Percentiles rank a stretch among this genome's conserved stretches.
phyloP scores from a whole-genome alignment of 2,888 invertebrate genomes.

The Drosophila pseudotalamancana region DNA sequence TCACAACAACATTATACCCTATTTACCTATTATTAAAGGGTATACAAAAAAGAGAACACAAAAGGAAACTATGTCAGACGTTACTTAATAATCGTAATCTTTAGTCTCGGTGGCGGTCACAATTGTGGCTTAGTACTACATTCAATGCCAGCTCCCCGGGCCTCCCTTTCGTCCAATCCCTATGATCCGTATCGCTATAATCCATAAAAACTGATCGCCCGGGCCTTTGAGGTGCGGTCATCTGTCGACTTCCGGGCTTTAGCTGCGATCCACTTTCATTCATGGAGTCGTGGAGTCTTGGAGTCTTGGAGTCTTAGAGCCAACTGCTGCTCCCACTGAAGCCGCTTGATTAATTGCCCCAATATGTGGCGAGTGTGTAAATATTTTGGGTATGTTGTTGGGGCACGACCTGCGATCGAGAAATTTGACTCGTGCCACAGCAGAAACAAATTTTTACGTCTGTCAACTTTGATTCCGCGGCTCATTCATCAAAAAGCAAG shows the following conservation, averaged over 20 bases:
- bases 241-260: constrained; percentile 81
- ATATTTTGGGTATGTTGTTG: constrained; percentile 38
- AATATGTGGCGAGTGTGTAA: constrained; percentile 63
- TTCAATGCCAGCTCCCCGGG: constrained; percentile 19
- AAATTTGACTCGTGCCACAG: constrained; percentile 78
- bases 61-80: constrained; percentile 74
- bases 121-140: constrained; percentile 57
- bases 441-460: constrained; percentile 70
- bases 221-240: constrained; percentile 67
- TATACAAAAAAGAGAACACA: constrained; percentile 29
- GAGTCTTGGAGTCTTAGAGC: constrained; percentile 18
- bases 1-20: too few species aligned
- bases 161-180: not conserved
- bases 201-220: constrained; percentile 49
- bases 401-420: constrained; percentile 57
- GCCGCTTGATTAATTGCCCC: constrained; percentile 75
- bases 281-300: constrained; percentile 29
- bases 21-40: too few species aligned
- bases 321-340: constrained; percentile 43
- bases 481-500: constrained; percentile 68
- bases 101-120: constrained; percentile 56
- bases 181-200: constrained; percentile 55
- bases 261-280: constrained; percentile 43
- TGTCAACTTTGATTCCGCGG: constrained; percentile 72
- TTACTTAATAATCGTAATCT: constrained; percentile 73